Evolutionary conservation across 2,113 vertebrate genomes (phyloP).

Genomic region (Neogale vison): DNA sequence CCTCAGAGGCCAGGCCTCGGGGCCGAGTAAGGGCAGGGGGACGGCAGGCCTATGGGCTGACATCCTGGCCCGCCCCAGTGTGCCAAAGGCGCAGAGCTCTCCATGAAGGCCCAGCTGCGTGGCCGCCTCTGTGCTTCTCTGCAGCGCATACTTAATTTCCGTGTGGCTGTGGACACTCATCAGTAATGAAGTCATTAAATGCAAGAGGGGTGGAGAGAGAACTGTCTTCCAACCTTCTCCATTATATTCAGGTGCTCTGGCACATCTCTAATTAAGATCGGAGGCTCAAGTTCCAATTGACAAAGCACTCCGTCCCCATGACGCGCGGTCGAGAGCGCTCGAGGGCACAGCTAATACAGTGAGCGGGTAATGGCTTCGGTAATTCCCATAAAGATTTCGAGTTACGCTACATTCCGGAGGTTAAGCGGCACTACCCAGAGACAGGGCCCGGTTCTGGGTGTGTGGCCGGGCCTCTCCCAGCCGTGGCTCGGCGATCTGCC

Average conservation of each 20-base stretch:
- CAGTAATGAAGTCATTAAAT: slow-evolving; percentile 56
- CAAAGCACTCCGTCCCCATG: slow-evolving; percentile 68
- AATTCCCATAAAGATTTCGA: slow-evolving; percentile 74
- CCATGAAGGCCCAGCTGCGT: background rate
- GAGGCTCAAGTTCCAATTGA: slow-evolving; percentile 73
- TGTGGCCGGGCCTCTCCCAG: background rate
- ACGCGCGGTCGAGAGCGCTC: slow-evolving; percentile 65
- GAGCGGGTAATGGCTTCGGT: slow-evolving; percentile 44
- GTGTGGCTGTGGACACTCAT: slow-evolving; percentile 38
- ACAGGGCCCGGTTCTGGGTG: background rate
- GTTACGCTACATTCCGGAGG: slow-evolving; percentile 72
- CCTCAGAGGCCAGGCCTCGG: background rate
- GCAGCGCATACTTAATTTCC: background rate
- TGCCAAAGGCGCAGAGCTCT: background rate
- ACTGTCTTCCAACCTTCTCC: slow-evolving; percentile 61
- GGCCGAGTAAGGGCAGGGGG: background rate
- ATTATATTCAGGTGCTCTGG: slow-evolving; percentile 68
- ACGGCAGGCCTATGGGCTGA: rapidly evolving
- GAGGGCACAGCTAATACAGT: slow-evolving; percentile 64
- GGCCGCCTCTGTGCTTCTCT: background rate
- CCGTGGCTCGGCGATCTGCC: background rate
- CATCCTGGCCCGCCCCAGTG: background rate
- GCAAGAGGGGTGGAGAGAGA: background rate
- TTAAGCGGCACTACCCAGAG: slow-evolving; percentile 65
- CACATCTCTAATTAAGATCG: slow-evolving; percentile 77